Conservation (phyloP, 2,888 invertebrate genomes). For the Coelinius sp. region DNA sequence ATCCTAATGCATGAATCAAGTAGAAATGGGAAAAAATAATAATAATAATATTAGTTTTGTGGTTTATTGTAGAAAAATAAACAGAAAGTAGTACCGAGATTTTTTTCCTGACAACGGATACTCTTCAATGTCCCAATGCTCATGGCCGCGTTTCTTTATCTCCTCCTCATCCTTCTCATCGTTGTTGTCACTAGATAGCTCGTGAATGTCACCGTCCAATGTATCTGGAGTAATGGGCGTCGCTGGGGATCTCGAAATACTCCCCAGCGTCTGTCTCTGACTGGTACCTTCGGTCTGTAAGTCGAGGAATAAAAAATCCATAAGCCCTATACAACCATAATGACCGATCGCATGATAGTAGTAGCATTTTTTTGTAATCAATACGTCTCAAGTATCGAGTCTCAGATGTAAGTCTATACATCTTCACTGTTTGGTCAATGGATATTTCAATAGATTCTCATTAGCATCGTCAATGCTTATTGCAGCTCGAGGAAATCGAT, state of each 20-base stretch:
- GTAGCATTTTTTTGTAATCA: conserved; percentile 1
- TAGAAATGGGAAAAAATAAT: background rate
- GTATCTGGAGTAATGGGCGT: conserved; percentile 61
- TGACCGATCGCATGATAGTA: conserved; percentile 14
- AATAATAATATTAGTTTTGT: background rate
- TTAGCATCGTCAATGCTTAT: background rate
- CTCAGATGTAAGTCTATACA: background rate
- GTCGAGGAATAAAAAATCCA: conserved; percentile 20
- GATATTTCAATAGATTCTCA: conserved; percentile 8
- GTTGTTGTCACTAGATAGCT: conserved; percentile 60
- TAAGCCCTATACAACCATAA: background rate
- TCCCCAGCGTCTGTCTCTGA: conserved; percentile 60
- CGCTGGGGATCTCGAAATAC: conserved; percentile 59
- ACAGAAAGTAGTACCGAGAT: conserved; percentile 50
- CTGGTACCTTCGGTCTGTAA: conserved; percentile 65
- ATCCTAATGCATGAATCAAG: too few species aligned
- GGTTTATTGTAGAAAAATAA: background rate
- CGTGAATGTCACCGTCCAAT: conserved; percentile 55
- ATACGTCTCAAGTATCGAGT: conserved; percentile 24
- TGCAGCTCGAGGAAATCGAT: background rate
- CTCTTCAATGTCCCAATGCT: conserved; percentile 56
- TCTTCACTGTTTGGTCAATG: conserved; percentile 18
- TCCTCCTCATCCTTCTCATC: conserved; percentile 46
- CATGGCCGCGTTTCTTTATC: conserved; percentile 43
- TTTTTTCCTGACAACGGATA: conserved; percentile 53